phyloP scores from a whole-genome alignment of 2,888 invertebrate species.

The Andrena bicolor region DNA sequence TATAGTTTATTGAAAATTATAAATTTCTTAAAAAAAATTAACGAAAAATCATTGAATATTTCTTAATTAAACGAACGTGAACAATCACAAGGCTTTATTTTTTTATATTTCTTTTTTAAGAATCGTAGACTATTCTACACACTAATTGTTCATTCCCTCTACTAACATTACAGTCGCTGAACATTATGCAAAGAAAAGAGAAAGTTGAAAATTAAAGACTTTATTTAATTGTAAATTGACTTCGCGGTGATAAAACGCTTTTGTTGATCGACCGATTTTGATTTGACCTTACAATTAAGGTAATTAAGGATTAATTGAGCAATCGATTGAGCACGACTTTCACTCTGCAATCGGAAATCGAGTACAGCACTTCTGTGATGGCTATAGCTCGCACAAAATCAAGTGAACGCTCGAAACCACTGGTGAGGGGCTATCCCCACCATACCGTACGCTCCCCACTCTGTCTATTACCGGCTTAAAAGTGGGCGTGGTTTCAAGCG shows the following conservation, averaged over 20 bases:
- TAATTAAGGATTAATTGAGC: conserved; percentile 74
- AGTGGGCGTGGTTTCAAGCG: neutral
- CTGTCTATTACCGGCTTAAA: neutral
- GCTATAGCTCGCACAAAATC: neutral
- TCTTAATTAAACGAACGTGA: conserved; percentile 9
- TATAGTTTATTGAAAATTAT: conserved; percentile 13
- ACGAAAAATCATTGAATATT: conserved; percentile 9
- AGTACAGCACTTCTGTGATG: conserved; percentile 9
- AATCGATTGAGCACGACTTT: conserved; percentile 72
- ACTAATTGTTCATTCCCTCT: conserved; percentile 2
- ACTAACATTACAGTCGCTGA: conserved; percentile 5
- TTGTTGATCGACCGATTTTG: conserved; percentile 48
- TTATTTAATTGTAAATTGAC: conserved; percentile 18
- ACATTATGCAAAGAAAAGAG: conserved; percentile 19
- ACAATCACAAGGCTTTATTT: conserved; percentile 10
- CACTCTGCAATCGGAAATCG: conserved; percentile 36
- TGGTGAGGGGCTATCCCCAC: neutral
- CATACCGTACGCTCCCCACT: neutral
- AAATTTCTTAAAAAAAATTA: conserved; percentile 11
- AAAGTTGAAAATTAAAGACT: conserved; percentile 24
- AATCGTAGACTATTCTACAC: neutral
- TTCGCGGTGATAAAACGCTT: conserved; percentile 4
- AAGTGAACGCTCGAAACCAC: conserved; percentile 7
- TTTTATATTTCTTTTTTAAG: conserved; percentile 1
- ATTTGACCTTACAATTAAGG: conserved; percentile 57